Evolutionary conservation across 2,888 invertebrate species (phyloP).

Genomic region (Tenthredo notha): DNA sequence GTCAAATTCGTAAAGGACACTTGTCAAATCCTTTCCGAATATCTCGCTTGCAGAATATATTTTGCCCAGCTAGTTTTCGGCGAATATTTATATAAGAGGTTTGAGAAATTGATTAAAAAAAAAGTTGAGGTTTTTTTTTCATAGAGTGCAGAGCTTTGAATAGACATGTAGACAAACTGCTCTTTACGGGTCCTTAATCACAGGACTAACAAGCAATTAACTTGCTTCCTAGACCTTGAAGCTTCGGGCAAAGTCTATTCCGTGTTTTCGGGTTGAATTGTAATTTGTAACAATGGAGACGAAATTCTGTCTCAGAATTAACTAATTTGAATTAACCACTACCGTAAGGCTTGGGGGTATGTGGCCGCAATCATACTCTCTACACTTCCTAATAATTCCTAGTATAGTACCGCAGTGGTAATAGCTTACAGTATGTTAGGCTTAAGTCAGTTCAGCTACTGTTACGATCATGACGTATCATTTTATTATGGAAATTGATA

Average conservation of each 20-base stretch:
- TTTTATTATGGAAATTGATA: background rate
- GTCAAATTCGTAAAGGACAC: background rate
- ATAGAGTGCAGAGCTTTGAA: background rate
- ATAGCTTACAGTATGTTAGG: background rate
- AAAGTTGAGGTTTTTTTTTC: background rate
- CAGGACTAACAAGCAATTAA: constrained; percentile 30
- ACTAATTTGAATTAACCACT: constrained; percentile 30
- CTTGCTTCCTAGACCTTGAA: constrained; percentile 22
- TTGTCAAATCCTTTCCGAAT: constrained; percentile 3
- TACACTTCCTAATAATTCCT: constrained; percentile 7
- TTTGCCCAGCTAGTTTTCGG: background rate
- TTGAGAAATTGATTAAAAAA: background rate
- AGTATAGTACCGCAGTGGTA: background rate
- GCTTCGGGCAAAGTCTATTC: background rate
- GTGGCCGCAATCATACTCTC: constrained; percentile 16
- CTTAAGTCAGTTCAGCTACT: background rate
- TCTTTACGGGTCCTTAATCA: constrained; percentile 24
- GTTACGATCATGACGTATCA: background rate
- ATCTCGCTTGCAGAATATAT: background rate
- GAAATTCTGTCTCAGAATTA: constrained; percentile 15
- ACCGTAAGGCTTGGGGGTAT: background rate
- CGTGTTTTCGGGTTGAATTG: constrained; percentile 28
- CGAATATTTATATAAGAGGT: background rate
- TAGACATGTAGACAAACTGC: background rate
- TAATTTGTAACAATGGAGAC: background rate